Base-by-base conservation (phyloP, 2,113 vertebrate species). In the Thymallus thymallus region DNA sequence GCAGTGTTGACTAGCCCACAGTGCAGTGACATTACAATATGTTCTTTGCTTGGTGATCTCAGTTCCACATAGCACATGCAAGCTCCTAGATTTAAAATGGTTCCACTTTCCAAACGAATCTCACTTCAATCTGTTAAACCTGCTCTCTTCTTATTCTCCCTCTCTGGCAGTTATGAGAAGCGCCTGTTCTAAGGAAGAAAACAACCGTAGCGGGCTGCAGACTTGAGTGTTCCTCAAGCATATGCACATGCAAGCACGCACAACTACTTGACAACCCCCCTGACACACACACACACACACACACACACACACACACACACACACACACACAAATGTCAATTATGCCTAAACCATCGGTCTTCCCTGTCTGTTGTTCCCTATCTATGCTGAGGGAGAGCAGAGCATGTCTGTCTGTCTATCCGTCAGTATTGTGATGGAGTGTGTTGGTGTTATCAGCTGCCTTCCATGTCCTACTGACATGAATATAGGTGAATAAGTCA, bases 91-190 rank as follows among this genome's bases (percentile, higher is more conserved):
- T 16, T 51, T 14, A 18, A 51, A 51, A 51, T 18, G 48, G 78
- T 85, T 89, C 84, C 82, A 75, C 73, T 77, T 84, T 73, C 55
- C 61, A 5, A 51, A 51, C 48, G 0, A 51, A 51, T 18, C 48
- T 51, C 16, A 51, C 16, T 51, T 51, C 48, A 51, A 18, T 16
- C 16, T 51, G 48, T 23, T 61, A 7, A 61, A 61, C 60, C 23
- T 2, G 5, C 22, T 62, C 20, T 64, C 1, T 5, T 64, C 24
- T 14, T 3, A 16, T 14, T 29, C 62, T 68, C n/a, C n/a, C 41
- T 46, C 4, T 18, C 35, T 29, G 20, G 68, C 91, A 99, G 97
- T 84, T 99, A 99, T 0, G 97, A 99, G 87, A 99, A 99, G 79
- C 94, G 97, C 41, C 95, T 99, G 74, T 99, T 96, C 91, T 99